Percentiles rank a stretch among this genome's conserved stretches.
Conservation (phyloP, 2,797 vertebrate genomes). For the Melanotaenia parkinsoni region DNA sequence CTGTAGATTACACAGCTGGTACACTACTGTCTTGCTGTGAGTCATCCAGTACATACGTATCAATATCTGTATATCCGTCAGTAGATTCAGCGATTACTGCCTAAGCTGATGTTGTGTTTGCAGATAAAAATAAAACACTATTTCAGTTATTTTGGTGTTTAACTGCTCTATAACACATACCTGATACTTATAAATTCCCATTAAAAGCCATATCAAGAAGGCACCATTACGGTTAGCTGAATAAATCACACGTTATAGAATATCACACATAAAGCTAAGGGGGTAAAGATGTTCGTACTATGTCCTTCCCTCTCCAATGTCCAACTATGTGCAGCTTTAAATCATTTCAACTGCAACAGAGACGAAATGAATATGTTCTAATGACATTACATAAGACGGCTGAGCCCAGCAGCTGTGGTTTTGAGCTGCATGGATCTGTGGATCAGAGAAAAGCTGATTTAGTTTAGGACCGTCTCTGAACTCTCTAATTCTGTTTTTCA, state of each 20-base stretch:
- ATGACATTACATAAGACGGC: constrained; percentile 74
- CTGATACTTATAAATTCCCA: neutral
- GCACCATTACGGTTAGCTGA: constrained; percentile 3
- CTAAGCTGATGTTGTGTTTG: neutral
- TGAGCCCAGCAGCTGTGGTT: constrained; percentile 62
- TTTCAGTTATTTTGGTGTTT: neutral
- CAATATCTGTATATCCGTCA: neutral
- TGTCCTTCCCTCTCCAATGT: constrained; percentile 20
- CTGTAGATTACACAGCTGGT: neutral
- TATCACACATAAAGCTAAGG: constrained; percentile 7
- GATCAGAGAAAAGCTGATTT: constrained; percentile 62
- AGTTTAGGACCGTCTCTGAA: constrained; percentile 37
- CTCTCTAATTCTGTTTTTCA: constrained; percentile 61
- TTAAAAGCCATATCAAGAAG: neutral
- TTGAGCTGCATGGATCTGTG: constrained; percentile 27
- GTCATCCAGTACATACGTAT: neutral
- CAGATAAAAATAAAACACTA: neutral
- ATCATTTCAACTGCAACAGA: constrained; percentile 63
- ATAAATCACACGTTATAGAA: constrained; percentile 10
- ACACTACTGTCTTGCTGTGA: neutral
- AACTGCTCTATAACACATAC: neutral
- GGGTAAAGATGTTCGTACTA: constrained; percentile 15
- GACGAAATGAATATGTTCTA: constrained; percentile 72
- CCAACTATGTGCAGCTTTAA: constrained; percentile 48
- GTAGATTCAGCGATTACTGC: too few relatives aligned